Base-by-base conservation (phyloP, 2,113 vertebrate species). In the Chaenogobius annularis region DNA sequence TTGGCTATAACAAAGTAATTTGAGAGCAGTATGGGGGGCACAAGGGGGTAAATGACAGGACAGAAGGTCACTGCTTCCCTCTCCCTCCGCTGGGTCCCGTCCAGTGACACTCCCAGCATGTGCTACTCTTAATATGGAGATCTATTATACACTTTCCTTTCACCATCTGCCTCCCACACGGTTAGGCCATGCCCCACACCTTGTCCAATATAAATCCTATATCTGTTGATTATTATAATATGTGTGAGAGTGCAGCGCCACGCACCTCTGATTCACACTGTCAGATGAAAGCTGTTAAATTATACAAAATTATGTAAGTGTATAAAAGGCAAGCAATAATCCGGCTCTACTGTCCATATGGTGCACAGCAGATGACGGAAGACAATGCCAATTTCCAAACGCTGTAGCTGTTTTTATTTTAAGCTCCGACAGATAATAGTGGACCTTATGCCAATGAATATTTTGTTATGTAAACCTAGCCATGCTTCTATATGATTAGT, bases 1-100 rank as follows among this genome's bases (percentile, higher is more conserved):
- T 94, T 93, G 92, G 90, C 80, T 93, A 89, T 93, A 94, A 94
- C 91, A 93, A 94, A 94, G 92, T 93, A 93, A 93, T 93, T 91
- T 93, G 87, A 91, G 91, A 85, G 85, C 88, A 40, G 87, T 83
- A 70, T 89, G 89, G 90, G 90, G 92, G 90, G 90, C 88, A 78
- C 66, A 37, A 82, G 88, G 88, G 92, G 92, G 90, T 93, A 93
- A 93, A 92, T 88, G 92, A 93, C 83, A 85, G 90, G 91, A 93
- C 92, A 94, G 92, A 94, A 94, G 93, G 93, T 94, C 93, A 94
- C 72, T 71, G 87, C 89, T 87, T 91, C 89, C 84, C 83, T 89
- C 83, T 92, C 87, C 89, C 88, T 91, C 92, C 73, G 87, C 87
- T 68, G 83, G 83, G 83, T 82, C 82, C 86, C 89, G 89, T 89